Evolutionary conservation across 1,140 invertebrate genomes (phyloP), one percentile per base, ranked within the genome.

Genomic region (Trichonephila clavipes): DNA sequence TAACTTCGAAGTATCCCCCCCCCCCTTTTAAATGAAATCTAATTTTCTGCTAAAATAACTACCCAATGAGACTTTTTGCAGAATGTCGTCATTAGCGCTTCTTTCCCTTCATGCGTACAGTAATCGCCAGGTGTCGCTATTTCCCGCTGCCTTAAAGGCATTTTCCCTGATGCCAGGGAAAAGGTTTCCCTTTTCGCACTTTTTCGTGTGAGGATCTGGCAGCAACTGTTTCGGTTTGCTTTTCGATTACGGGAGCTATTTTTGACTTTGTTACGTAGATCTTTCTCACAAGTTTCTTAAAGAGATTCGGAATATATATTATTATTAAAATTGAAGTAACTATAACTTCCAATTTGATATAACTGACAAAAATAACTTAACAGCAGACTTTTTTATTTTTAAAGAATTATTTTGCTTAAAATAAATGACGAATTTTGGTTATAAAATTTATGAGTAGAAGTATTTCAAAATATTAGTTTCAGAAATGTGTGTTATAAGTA

Each of bases 1-100:
- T 93, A 93, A 62, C 92, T 88, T 93, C 85, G 92, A 62, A 86
- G 66, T 64, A 62, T 81, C 24, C 19, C 16, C 40, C 19, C 16
- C 40, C 62, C 86, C 72, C 83, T 81, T 81, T 93, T 93, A 93
- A 93, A 93, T 81, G 85, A 88, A 93, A 93, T 82, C 85, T 93
- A 93, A 93, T 88, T 93, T 93, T 93, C 85, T 93, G 92, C 92
- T 93, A 93, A 93, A 93, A 93, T 93, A 93, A 93, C 92, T 88
- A 77, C 86, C 85, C 69, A 88, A 93, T 93, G 83, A 93, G 92
- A 93, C 92, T 93, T 93, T 93, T 93, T 93, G 81, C 77, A 28
- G 58, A 90, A 51, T 66, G 62, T 82, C 81, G 89, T 90, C 89
- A 90, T 90, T 90, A 90, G 89, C 44, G 28, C 72, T n/a, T 28